Percentiles rank a stretch among this genome's conserved stretches.
Conservation (phyloP, 2,797 vertebrate species). For the Paguma larvata region DNA sequence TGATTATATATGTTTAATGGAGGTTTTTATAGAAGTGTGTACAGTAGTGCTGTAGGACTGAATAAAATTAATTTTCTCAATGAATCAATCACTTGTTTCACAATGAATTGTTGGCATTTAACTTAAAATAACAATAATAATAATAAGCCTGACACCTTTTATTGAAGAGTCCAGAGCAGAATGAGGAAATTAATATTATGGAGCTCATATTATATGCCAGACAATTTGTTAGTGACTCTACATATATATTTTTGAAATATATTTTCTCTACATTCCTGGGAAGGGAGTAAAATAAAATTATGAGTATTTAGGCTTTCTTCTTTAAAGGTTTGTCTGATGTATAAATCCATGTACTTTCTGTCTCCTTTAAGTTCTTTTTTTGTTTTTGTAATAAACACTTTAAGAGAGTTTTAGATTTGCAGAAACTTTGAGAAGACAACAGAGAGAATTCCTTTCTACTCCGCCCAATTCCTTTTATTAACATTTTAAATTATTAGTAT, state of each 20-base stretch:
- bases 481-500: neutral
- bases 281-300: neutral
- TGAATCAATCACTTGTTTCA: neutral
- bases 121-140: neutral
- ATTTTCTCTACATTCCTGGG: neutral
- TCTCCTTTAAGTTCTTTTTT: neutral
- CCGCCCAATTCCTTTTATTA: neutral
- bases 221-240: neutral
- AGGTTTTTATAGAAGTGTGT: neutral
- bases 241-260: neutral
- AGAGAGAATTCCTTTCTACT: neutral
- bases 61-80: constrained; percentile 51
- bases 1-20: constrained; percentile 1
- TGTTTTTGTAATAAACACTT: neutral
- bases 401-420: neutral
- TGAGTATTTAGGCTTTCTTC: neutral
- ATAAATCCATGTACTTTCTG: neutral
- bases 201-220: neutral
- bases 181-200: neutral
- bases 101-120: neutral
- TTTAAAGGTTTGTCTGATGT: neutral
- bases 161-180: neutral
- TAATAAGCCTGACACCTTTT: neutral
- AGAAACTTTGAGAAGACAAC: neutral
- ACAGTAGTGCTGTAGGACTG: neutral